Percentiles rank a stretch among this genome's conserved stretches.
These are phyloP conservation scores for Montipora capricornis DNA, from an alignment of 64 coral and sea anemone genomes.

Conservation along the genomic window DNA sequence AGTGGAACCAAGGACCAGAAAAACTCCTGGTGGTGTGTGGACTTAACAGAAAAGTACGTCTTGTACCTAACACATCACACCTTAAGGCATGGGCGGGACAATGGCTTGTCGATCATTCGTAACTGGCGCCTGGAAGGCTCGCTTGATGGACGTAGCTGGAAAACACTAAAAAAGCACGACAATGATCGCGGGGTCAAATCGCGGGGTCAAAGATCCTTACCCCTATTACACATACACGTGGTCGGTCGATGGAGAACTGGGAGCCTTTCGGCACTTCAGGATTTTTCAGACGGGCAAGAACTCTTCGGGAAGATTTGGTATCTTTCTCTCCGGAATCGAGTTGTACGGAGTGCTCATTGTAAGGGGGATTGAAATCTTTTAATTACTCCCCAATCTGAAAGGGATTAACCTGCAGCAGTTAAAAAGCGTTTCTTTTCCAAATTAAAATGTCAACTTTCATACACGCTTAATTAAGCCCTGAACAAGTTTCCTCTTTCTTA, in stretches of 20 bases:
- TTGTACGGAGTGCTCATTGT: slow-evolving; percentile 77
- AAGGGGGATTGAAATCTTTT: neutral
- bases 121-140: slow-evolving; percentile 86
- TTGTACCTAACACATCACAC: slow-evolving; percentile 74
- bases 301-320: slow-evolving; percentile 73
- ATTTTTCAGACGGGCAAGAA: slow-evolving; percentile 91
- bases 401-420: too few species aligned
- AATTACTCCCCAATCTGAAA: neutral
- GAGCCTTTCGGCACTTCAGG: slow-evolving; percentile 78
- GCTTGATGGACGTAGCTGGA: slow-evolving; percentile 76
- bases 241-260: slow-evolving; percentile 72
- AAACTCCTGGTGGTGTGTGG: slow-evolving; percentile 83
- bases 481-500: too few species aligned
- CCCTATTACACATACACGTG: slow-evolving; percentile 88
- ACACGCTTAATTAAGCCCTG: too few species aligned
- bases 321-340: slow-evolving; percentile 86
- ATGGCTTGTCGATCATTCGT: slow-evolving; percentile 68
- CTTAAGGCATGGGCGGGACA: slow-evolving; percentile 77
- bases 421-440: too few species aligned
- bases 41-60: slow-evolving; percentile 68
- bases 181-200: slow-evolving; percentile 77
- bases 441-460: too few species aligned
- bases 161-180: slow-evolving; percentile 66
- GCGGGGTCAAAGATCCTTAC: slow-evolving; percentile 63
- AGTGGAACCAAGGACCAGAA: slow-evolving; percentile 85